Evolutionary conservation across 2,888 invertebrate species (phyloP), one percentile per base, ranked within the genome.

Genomic region (Diarsia mendica): DNA sequence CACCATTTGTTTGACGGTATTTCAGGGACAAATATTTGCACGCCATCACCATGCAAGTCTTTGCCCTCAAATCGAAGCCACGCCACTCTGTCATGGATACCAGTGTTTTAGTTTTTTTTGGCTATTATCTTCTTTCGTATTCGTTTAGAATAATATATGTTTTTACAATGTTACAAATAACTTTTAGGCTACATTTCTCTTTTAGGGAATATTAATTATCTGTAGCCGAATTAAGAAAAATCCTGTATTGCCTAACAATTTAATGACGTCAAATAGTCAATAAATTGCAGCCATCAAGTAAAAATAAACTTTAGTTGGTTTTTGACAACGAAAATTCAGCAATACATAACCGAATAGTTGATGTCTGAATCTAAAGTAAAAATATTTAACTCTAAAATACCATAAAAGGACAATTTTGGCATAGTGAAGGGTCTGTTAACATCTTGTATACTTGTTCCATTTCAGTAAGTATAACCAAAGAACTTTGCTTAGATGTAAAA

Each of bases 11-110:
- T 55, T 15, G 66, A 20, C 15, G 11, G 33, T 72, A 66, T 78
- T 79, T 67, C 66, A 73, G 61, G 66, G 60, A n/a, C 53, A 79
- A 78, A 78, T 78, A 78, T 79, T 79, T 73, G 79, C 79, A 72
- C 79, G 73, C 79, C 13, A 79, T 11, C 55, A 23, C 49, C 44
- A 67, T 48, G n/a, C 53, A 78, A 73, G 23, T 73, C 79, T 78
- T 79, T 78, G 73, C 3, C 66, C 48, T 79, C 44, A 44, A 61
- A 72, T 53, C 9, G 61, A 15, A 66, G 61, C 61, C 39, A 44
- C 0, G 39, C 18, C 72, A 66, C 44, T 71, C 66, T 63, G 53
- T 66, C 66, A 55, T 55, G 33, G 66, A 23, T 44, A 44, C 3
- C 39, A 48, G n/a, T 39, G 18, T 53, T 77, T 77, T 58, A 23